phyloP scores from a whole-genome alignment of 2,113 vertebrate genomes.

The Cyphomyrus discorhynchus region DNA sequence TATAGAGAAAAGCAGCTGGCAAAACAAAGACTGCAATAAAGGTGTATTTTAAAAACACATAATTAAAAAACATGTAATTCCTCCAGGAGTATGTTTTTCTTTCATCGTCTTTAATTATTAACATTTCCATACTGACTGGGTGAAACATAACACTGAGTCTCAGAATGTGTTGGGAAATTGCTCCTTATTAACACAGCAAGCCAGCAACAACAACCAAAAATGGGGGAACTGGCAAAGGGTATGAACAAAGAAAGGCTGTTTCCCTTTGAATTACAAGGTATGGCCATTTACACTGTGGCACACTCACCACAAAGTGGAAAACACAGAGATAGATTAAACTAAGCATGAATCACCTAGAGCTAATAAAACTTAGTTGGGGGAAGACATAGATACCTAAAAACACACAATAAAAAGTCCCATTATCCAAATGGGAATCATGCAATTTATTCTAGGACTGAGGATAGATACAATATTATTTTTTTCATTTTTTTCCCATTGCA shows the following conservation, averaged over 20 bases:
- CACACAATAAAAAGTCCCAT: not conserved
- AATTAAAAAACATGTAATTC: not conserved
- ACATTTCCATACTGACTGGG: not conserved
- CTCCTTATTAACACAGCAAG: not conserved
- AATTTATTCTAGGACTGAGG: not conserved
- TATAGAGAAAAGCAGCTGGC: not conserved
- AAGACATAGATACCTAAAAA: not conserved
- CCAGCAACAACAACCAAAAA: not conserved
- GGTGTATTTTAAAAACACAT: not conserved
- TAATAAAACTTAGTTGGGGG: not conserved
- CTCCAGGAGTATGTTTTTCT: not conserved
- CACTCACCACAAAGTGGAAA: not conserved
- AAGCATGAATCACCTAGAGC: not conserved
- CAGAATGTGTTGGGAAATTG: not conserved
- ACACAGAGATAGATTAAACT: not conserved
- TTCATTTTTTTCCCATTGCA: not conserved
- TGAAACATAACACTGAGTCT: not conserved
- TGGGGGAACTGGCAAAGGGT: not conserved
- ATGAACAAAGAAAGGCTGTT: not conserved
- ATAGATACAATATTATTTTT: not conserved
- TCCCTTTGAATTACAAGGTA: not conserved
- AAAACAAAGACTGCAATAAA: not conserved
- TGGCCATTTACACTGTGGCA: not conserved
- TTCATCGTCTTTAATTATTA: not conserved
- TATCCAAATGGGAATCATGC: not conserved